Evolutionary conservation across 1,140 invertebrate genomes (phyloP).

Genomic region (Aporrectodea caliginosa): DNA sequence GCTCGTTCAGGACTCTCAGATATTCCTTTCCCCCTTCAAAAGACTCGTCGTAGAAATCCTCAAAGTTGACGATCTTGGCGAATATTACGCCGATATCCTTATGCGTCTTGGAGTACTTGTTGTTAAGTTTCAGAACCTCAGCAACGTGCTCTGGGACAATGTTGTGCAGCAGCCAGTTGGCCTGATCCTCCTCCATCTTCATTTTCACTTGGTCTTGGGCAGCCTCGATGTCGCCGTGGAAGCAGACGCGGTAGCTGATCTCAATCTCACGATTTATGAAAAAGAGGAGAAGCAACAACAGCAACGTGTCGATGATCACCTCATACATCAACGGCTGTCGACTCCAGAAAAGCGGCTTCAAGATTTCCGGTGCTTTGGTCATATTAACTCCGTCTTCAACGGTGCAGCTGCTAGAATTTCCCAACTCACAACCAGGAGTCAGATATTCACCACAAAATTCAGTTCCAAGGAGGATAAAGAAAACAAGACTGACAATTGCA

Average conservation of each 20-base stretch:
- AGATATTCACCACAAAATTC: not conserved
- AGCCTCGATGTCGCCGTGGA: slow-evolving; percentile 76
- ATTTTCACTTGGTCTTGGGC: slow-evolving; percentile 45
- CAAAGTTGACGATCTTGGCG: slow-evolving; percentile 91
- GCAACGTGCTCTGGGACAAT: slow-evolving; percentile 93
- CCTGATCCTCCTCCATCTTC: slow-evolving; percentile 74
- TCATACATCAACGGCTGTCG: slow-evolving; percentile 55
- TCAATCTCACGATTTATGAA: slow-evolving; percentile 91
- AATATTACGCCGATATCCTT: slow-evolving; percentile 89
- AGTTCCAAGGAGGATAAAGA: slow-evolving; percentile 62
- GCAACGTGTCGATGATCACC: slow-evolving; percentile 72
- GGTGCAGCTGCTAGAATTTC: no score
- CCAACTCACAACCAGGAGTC: not conserved
- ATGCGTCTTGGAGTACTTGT: slow-evolving; percentile 93
- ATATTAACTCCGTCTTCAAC: not conserved
- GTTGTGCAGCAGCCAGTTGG: slow-evolving; percentile 91
- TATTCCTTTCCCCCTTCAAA: slow-evolving; percentile 84
- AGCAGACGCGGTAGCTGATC: slow-evolving; percentile 86
- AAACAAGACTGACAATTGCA: slow-evolving; percentile 74
- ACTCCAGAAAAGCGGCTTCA: not conserved
- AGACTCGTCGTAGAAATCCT: slow-evolving; percentile 92
- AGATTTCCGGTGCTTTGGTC: not conserved
- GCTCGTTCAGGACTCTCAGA: slow-evolving; percentile 86
- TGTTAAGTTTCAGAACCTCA: slow-evolving; percentile 83
- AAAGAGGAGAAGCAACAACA: slow-evolving; percentile 80